Base-by-base conservation (phyloP, 2,888 invertebrate genomes). In the Allygus modestus region DNA sequence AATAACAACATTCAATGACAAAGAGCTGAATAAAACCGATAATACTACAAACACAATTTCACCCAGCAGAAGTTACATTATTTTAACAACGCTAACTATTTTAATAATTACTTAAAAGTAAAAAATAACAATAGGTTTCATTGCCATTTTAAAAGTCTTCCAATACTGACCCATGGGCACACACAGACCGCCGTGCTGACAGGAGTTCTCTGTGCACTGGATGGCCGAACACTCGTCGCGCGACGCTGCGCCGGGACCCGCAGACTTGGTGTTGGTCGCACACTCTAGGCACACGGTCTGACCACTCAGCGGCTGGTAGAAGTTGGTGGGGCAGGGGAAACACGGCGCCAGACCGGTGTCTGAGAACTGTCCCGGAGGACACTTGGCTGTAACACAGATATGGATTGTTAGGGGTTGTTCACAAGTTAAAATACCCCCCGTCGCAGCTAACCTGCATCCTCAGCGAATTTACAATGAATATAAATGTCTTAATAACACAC, bases 311-410 rank as follows among this genome's bases (percentile, higher is more conserved):
- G 97, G 94, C 91, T 99, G 98, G 90, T 96, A 99, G 91, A 97
- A 97, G 91, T 99, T 96, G 88, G 94, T 92, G 0, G 99, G 98
- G 89, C 99, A 99, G 84, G 96, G 94, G 1, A 97, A 96, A 90
- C 99, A 99, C 0, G 98, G 98, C 12, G 98, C 96, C 37, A 99
- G 91, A 17, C 99, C 99, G 17, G 97, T 98, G 73, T 96, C 95
- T 0, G 98, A 98, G 89, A 98, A 99, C 87, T 94, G 94, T 85
- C 99, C 99, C 17, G 97, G 93, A 17, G 94, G 92, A 90, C 99
- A 99, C 90, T 97, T 98, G 54, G 96, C 94, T 91, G 87, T 26
- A 88, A 87, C 43, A 69, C n/a, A 77, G n/a, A 28, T 4, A 69
- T 69, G 17, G n/a, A 4, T 61, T 33, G 69, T 69, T 51, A 51